Base-by-base conservation (phyloP, 1,140 invertebrate genomes). In the Drosophila asahinai region DNA sequence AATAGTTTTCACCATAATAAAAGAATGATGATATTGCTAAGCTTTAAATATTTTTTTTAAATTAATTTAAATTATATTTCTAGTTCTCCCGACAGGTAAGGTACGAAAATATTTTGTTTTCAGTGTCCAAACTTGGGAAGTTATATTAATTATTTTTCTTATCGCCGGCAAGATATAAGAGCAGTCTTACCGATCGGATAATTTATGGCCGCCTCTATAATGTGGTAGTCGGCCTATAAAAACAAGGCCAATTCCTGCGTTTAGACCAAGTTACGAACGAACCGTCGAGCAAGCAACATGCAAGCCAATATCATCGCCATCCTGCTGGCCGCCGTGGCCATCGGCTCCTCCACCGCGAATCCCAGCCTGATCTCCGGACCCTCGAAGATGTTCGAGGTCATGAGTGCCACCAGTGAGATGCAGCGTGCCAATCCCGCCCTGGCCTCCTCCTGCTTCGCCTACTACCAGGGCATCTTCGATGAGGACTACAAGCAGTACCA, bases 311-410 rank as follows among this genome's bases (percentile, higher is more conserved):
- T 15, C 40, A 33, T 38, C 19, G 43, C 77, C 51, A 15, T 61
- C 33, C 52, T 81, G 11, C 27, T 89, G 36, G 62, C 77, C 66
- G 57, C 61, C 11, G 22, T 83, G 59, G 52, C 58, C 8, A 38
- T 51, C 9, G 58, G 65, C 51, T 49, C 12, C 12, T 25, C n/a
- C 38, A 30, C 40, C 15, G 77, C 81, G 0, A 54, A 25, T 52
- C 58, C 84, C n/a, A 40, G 8, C 33, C 54, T 49, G 1, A 2
- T 71, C 0, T n/a, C 62, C 5, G 81, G 77, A 2, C 80, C 73
- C 40, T 68, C 81, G 11, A 78, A 67, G 48, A 76, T 87, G 19
- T n/a, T 82, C 15, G 36, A 81, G 49, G 43, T 80, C 5, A 90
- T 89, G 86, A 77, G 70, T 19, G 70, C 59, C 58, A 84, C 75